Evolutionary conservation across 2,888 invertebrate species (phyloP).

Genomic region (Lycia hirtaria): DNA sequence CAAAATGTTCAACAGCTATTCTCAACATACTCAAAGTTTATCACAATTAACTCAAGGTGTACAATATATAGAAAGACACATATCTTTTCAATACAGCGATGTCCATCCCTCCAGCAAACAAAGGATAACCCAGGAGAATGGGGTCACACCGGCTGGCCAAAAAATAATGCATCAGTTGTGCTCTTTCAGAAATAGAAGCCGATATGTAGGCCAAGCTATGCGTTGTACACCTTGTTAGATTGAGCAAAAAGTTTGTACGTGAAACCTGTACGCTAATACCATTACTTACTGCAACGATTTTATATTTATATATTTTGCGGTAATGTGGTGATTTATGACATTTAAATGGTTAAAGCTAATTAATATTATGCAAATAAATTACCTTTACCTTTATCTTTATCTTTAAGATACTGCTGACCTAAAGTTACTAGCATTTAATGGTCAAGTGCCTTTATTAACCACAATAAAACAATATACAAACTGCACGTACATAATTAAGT

Average conservation of each 20-base stretch:
- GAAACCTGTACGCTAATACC: neutral
- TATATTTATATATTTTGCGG: too few species aligned
- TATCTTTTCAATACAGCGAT: slow-evolving; percentile 26
- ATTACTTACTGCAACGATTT: too few species aligned
- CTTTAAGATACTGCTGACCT: too few species aligned
- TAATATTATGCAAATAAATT: too few species aligned
- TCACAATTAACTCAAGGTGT: slow-evolving; percentile 11
- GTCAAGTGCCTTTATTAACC: too few species aligned
- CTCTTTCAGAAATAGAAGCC: slow-evolving; percentile 77
- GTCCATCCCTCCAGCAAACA: slow-evolving; percentile 33
- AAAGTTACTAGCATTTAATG: too few species aligned
- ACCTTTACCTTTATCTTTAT: too few species aligned
- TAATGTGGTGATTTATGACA: too few species aligned
- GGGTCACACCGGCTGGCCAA: slow-evolving; percentile 72
- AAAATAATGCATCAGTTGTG: slow-evolving; percentile 78
- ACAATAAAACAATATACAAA: too few species aligned
- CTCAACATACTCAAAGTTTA: neutral
- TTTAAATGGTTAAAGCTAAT: too few species aligned
- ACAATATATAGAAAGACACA: slow-evolving; percentile 20
- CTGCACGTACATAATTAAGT: too few species aligned
- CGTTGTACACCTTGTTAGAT: slow-evolving; percentile 39
- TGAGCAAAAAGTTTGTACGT: neutral
- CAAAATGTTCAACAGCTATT: neutral
- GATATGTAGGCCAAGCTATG: slow-evolving; percentile 76
- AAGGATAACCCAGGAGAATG: slow-evolving; percentile 50